These are phyloP conservation scores for Pan paniscus DNA, from an alignment of 2,113 vertebrate species.

Conservation along the genomic window DNA sequence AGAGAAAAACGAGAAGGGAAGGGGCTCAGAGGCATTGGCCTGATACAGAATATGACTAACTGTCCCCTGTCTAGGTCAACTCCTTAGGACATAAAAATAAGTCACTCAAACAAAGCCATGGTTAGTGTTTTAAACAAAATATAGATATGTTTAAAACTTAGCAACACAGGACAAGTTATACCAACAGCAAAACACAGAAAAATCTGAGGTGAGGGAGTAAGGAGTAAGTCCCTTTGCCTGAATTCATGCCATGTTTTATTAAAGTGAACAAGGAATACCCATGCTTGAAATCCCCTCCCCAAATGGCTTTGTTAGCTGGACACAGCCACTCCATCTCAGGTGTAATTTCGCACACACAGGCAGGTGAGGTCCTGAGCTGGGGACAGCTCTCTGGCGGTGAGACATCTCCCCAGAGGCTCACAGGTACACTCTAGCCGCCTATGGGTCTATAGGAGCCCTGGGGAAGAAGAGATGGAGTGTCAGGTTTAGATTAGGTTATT, in stretches of 20 bases:
- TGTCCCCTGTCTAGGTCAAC: not conserved
- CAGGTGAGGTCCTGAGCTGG: not conserved
- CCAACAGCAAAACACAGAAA: not conserved
- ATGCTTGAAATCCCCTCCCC: not conserved
- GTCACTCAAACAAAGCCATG: constrained; percentile 44
- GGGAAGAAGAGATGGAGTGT: not conserved
- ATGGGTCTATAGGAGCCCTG: not conserved
- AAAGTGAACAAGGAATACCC: not conserved
- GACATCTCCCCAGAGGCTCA: not conserved
- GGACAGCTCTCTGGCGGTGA: not conserved
- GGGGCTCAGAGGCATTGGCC: not conserved
- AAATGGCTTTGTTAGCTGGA: not conserved
- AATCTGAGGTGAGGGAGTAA: not conserved
- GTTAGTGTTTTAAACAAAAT: constrained; percentile 25
- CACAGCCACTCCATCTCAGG: not conserved
- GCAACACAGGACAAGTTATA: not conserved
- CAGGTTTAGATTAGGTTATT: not conserved
- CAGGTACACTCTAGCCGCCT: not conserved
- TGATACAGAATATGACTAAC: not conserved
- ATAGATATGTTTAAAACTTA: not conserved
- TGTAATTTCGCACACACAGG: not conserved
- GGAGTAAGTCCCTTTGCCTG: not conserved
- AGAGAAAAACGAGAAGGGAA: constrained; percentile 55
- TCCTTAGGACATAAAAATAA: constrained; percentile 39
- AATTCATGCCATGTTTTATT: not conserved